Base-by-base conservation (phyloP, 1,140 invertebrate species). In the Caenorhabditis remanei region DNA sequence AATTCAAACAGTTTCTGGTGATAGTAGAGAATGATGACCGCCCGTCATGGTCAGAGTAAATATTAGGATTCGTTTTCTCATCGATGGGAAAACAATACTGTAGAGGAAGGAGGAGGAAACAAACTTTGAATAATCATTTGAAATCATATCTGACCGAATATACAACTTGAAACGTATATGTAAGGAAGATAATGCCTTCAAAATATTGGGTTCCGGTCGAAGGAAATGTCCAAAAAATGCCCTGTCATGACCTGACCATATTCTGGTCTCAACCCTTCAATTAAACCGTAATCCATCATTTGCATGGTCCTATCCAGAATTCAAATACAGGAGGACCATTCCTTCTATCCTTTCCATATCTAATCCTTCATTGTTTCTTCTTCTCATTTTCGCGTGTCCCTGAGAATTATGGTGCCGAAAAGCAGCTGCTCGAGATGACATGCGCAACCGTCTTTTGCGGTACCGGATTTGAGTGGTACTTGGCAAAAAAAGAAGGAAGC, bases 391-490 rank as follows among this genome's bases (percentile, higher is more conserved):
- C 14, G 43, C 3, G 11, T 79, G 19, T 79, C 71, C 71, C 71
- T 48, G 46, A 79, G 71, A 79, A 79, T 50, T 79, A 50, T 79
- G 71, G 71, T 79, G 71, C 71, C 71, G 71, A 79, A 32, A 79
- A 79, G 71, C 71, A 79, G 71, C 71, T 79, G 71, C 71, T 79
- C 71, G 19, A 79, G 71, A 50, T 9, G 65, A 71, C 65, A 71
- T 71, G 65, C 65, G 65, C 71, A 79, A 79, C 46, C 46, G 43
- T 79, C 46, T 79, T 50, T 79, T 79, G 43, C n/a, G 65, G 65
- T 79, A 53, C 46, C 71, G 46, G 46, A 79, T 79, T 79, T 14
- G 46, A 79, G 71, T 79, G 71, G 65, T 71, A 14, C 71, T 79
- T 79, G 71, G 71, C 43, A n/a, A 79, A 19, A 53, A 53, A 71